phyloP scores from a whole-genome alignment of 2,113 vertebrate species.

The Columbina picui region DNA sequence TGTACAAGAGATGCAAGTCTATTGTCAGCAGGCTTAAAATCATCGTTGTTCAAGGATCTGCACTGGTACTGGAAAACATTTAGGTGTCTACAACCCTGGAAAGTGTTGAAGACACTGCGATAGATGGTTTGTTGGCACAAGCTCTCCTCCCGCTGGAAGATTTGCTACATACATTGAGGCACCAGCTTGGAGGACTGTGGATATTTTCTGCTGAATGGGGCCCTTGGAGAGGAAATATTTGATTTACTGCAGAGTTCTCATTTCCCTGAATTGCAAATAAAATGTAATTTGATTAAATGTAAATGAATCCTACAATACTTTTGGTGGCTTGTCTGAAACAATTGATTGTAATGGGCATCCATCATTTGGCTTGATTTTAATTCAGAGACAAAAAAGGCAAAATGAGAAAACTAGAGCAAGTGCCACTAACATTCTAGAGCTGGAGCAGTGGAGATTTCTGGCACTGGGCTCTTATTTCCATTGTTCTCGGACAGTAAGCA shows the following conservation, averaged over 20 bases:
- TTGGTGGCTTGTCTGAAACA: constrained; percentile 72
- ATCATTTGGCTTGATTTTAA: constrained; percentile 70
- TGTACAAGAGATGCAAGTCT: neutral
- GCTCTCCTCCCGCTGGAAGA: constrained; percentile 54
- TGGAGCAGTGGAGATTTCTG: constrained; percentile 9
- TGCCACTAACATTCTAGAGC: constrained; percentile 51
- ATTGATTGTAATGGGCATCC: constrained; percentile 71
- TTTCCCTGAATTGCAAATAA: constrained; percentile 74
- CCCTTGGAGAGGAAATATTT: constrained; percentile 69
- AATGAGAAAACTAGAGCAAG: constrained; percentile 62
- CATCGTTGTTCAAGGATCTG: neutral
- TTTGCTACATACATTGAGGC: constrained; percentile 51
- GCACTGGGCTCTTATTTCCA: constrained; percentile 26
- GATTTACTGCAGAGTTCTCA: constrained; percentile 71
- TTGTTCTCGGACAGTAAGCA: neutral
- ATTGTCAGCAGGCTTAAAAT: neutral
- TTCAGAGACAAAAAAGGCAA: constrained; percentile 61
- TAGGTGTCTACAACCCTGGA: neutral
- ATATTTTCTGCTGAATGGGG: constrained; percentile 62
- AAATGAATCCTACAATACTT: constrained; percentile 73
- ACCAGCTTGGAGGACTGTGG: constrained; percentile 20
- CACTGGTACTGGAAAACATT: neutral
- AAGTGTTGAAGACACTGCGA: neutral
- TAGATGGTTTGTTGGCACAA: constrained; percentile 48
- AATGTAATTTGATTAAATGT: constrained; percentile 74